Percentiles rank a stretch among this genome's conserved stretches.
Conservation (phyloP, 1,140 invertebrate genomes). For the Atta colombica region DNA sequence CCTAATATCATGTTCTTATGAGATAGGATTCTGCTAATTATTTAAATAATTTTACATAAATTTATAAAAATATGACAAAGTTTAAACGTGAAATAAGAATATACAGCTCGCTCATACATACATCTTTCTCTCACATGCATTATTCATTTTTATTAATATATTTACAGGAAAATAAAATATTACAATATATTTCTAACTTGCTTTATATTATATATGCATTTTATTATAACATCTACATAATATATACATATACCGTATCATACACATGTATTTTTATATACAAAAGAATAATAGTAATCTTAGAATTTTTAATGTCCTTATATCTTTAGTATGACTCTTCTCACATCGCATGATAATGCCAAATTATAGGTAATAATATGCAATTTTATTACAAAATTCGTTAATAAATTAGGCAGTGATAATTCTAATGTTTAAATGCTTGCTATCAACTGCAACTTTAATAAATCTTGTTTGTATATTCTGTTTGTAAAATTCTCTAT, state of each 20-base stretch:
- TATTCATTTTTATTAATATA: conserved; percentile 32
- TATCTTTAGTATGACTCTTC: conserved; percentile 45
- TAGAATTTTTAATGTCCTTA: conserved; percentile 60
- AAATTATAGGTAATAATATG: conserved; percentile 67
- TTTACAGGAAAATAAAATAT: conserved; percentile 56
- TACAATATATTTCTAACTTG: conserved; percentile 62
- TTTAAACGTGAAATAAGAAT: background rate
- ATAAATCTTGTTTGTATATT: conserved; percentile 66
- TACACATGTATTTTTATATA: conserved; percentile 69
- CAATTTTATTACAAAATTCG: conserved; percentile 65
- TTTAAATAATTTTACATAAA: background rate
- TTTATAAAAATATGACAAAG: conserved; percentile 8
- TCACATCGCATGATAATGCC: conserved; percentile 56
- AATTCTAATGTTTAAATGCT: conserved; percentile 74
- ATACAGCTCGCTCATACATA: background rate
- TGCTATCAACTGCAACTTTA: conserved; percentile 60
- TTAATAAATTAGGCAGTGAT: conserved; percentile 77
- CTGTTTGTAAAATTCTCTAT: conserved; percentile 64
- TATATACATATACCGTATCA: conserved; percentile 70
- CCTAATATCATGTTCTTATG: background rate
- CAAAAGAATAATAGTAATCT: conserved; percentile 66
- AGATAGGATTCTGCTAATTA: background rate
- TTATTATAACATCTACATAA: conserved; percentile 73
- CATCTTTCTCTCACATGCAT: background rate
- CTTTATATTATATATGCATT: conserved; percentile 69